Evolutionary conservation across 2,888 invertebrate species (phyloP), one percentile per base, ranked within the genome.

Genomic region (Volucella bombylans): DNA sequence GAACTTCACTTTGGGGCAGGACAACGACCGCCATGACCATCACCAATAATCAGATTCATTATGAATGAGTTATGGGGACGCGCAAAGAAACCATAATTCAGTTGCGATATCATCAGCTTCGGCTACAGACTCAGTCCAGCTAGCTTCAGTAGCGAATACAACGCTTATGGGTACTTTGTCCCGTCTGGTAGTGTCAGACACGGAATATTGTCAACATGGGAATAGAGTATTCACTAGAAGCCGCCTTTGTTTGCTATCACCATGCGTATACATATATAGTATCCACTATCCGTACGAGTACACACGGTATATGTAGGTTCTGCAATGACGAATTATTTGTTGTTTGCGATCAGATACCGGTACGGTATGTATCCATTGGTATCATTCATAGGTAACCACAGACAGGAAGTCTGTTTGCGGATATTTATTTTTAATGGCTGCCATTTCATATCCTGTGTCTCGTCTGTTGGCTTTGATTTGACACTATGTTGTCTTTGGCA

Each of bases 61-160:
- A 61, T 74, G 52, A 38, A 72, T 85, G 81, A 85, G 59, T 72
- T 81, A 77, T 81, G 62, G 68, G 57, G 54, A 71, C 45, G 72
- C 81, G 77, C 68, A 68, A 85, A 83, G 76, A 76, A 80, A 64
- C 62, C 64, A 85, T 85, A 85, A 81, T 57, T 85, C 81, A 85
- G 59, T 11, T 54, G 57, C 47, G 81, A 85, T 85, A 85, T 38
- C 68, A 85, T 85, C 80, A 23, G 54, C 57, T 31, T 31, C 0
- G 31, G 31, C 31, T 31, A 31, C 31, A 31, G 6, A 31, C 31
- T 31, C 31, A 31, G 4, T 31, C 31, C 31, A 31, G 31, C 31
- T 0, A 31, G 31, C 6, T 31, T 31, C 1, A 31, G 31, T 31
- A 6, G 6, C 1, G 31, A 4, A 6, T 6, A 31, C 65, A 65